Evolutionary conservation across 1,140 invertebrate species (phyloP), one percentile per base, ranked within the genome.

Genomic region (Drosophila kepulauana): DNA sequence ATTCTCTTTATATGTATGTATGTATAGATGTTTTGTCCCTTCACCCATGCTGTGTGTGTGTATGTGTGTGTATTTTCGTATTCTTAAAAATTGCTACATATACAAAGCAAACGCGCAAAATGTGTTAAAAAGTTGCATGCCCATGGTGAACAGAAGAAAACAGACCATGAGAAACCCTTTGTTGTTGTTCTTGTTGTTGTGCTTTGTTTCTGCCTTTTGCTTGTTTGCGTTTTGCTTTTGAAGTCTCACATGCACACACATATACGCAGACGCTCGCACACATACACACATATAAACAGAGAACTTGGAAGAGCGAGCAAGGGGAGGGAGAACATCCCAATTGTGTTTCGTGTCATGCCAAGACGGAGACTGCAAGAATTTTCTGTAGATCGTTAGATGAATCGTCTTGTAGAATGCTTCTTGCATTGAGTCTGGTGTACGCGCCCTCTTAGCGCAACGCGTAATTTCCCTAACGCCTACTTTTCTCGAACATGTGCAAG

Each of bases 201-300:
- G 62, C 5, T 38, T 78, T 86, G 61, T 69, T 87, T 46, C 43
- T 79, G 58, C 52, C 46, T 61, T 69, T 68, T 71, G 66, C 79
- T 78, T 76, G 82, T 74, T 82, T 87, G 79, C 65, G 52, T 79
- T 86, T 87, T 45, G 72, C 79, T 79, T 87, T 87, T 87, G 84
- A 87, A 87, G 82, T 87, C 65, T 33, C 62, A 45, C 69, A 63
- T 41, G 48, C 63, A 64, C 20, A 49, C 54, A 63, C 46, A 56
- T 13, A 51, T 25, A 46, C 20, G 10, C 28, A 41, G 7, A 5
- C 28, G 30, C 57, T 35, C 25, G 35, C 38, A 71, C 46, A 51
- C 8, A 56, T 20, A 45, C 35, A 38, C 35, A 38, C 35, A 38
- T 38, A 38, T 38, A 10, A 8, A 38, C 35, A 38, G 35, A 38